phyloP scores from a whole-genome alignment of 2,113 vertebrate genomes.

The Chloropsis hardwickii region DNA sequence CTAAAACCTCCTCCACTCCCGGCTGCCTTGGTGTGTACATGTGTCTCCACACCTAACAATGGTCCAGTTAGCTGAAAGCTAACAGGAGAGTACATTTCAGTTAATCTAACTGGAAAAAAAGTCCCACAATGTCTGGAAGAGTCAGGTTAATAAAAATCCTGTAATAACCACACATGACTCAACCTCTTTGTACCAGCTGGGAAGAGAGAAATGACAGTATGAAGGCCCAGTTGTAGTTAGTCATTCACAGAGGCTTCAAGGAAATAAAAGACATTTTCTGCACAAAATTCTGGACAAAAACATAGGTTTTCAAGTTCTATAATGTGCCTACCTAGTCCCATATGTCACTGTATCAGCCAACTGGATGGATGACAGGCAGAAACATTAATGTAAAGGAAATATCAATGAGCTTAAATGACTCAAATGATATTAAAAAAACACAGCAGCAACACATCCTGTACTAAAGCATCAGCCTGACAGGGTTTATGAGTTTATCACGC shows the following conservation, averaged over 20 bases:
- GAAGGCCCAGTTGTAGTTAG: not conserved
- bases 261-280: not conserved
- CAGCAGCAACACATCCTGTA: not conserved
- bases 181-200: not conserved
- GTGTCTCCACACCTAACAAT: not conserved
- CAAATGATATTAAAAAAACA: not conserved
- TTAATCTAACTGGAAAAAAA: not conserved
- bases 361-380: not conserved
- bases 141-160: not conserved
- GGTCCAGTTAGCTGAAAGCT: not conserved
- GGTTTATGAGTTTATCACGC: slow-evolving; percentile 10
- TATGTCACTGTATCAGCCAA: not conserved
- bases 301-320: not conserved
- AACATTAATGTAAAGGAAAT: slow-evolving; percentile 11
- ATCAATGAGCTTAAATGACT: not conserved
- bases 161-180: not conserved
- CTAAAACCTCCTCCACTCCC: not conserved
- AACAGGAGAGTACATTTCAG: not conserved
- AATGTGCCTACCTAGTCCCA: not conserved
- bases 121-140: not conserved
- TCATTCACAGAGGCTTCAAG: not conserved
- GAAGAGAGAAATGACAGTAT: not conserved
- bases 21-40: not conserved
- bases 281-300: not conserved
- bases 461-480: not conserved